Base-by-base conservation (phyloP, 2,888 invertebrate species). In the Nematopogon swammerdamellus region DNA sequence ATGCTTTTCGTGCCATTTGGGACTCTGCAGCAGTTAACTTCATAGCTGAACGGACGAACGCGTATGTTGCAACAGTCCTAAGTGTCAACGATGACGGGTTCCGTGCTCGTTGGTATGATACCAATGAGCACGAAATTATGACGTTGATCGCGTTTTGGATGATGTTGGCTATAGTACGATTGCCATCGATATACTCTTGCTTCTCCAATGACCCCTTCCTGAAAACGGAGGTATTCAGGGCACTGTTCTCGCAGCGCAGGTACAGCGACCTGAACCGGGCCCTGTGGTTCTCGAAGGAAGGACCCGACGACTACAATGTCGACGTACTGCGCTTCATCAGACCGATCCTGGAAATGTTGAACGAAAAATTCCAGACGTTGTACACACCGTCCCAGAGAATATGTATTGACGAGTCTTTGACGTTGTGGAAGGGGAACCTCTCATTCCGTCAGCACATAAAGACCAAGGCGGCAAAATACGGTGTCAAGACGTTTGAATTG, bases 81-180 rank as follows among this genome's bases (percentile, higher is more conserved):
- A 25, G 16, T n/a, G n/a, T 5, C 10, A 17, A 18, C 5, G 11
- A 30, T 6, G 16, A n/a, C n/a, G n/a, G n/a, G 5, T 47, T 47
- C 11, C 36, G 16, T 36, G 14, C 6, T 10, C 11, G 2, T 25
- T 48, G 48, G 48, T 48, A 44, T 17, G 8, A 14, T 17, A 49
- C 49, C 4, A 49, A 44, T 14, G 18, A 2, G 6, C 17, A 49
- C 18, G 49, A 49, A 29, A 29, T 49, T 3, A 14, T 49, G 11
- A 17, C 16, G 16, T 16, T 49, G 18, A 45, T 50, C 14, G 36
- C 30, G 8, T 50, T 50, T 17, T 50, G 47, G 47, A 50, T 50
- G 44, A 47, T 50, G 50, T 19, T 47, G 2, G 44, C 46, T 14
- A 44, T 50, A 8, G 16, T 47, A 17, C 8, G 16, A 16, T 44